Evolutionary conservation across 2,797 vertebrate genomes (phyloP).

Genomic region (Enteromius argenteus): DNA sequence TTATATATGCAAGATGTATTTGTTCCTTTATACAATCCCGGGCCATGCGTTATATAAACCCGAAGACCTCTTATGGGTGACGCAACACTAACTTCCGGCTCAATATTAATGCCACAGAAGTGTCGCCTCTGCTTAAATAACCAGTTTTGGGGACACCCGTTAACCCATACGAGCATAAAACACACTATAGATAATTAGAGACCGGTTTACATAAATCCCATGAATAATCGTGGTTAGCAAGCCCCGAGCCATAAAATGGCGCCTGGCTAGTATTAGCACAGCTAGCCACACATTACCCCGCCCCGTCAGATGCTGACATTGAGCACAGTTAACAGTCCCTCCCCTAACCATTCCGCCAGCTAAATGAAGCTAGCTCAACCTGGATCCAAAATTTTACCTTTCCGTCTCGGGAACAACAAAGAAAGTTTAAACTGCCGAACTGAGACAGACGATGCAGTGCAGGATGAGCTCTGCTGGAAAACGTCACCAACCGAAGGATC

Average conservation of each 20-base stretch:
- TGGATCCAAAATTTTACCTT: constrained; percentile 66
- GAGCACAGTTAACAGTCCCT: constrained; percentile 48
- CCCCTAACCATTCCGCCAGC: constrained; percentile 35
- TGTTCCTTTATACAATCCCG: neutral
- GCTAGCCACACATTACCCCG: constrained; percentile 32
- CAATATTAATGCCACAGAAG: neutral
- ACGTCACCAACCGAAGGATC: constrained; percentile 46
- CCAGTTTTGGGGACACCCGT: neutral
- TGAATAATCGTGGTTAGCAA: neutral
- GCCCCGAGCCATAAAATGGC: constrained; percentile 52
- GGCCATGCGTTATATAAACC: constrained; percentile 12
- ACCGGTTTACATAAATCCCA: neutral
- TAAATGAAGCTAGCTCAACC: constrained; percentile 47
- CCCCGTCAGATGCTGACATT: constrained; percentile 44
- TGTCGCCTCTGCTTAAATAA: neutral
- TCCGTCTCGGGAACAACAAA: constrained; percentile 67
- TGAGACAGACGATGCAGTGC: constrained; percentile 62
- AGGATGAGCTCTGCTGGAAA: constrained; percentile 56
- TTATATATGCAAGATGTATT: neutral
- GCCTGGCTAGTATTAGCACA: constrained; percentile 5
- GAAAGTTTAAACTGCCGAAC: constrained; percentile 63
- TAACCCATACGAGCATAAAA: neutral
- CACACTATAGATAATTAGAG: neutral
- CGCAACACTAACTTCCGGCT: constrained; percentile 11
- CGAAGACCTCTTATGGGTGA: neutral